Evolutionary conservation across 2,113 vertebrate genomes (phyloP).

Genomic region (Gobio gobio): DNA sequence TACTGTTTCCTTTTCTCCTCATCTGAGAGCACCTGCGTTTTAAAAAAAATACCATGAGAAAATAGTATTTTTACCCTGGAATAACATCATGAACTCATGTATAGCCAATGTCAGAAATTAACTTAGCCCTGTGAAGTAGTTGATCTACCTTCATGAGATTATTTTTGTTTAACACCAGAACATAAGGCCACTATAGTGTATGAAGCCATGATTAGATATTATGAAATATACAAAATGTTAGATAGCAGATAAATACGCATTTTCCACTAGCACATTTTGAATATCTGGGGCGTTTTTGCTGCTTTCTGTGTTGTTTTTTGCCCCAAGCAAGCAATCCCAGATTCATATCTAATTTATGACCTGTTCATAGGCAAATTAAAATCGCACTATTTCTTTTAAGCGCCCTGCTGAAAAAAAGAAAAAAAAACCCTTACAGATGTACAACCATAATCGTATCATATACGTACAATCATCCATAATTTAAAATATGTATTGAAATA

Average conservation of each 20-base stretch:
- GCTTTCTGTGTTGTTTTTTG: not conserved
- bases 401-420: not conserved
- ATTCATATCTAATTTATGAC: not conserved
- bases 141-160: not conserved
- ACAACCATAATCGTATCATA: too few species aligned
- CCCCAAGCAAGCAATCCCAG: too few species aligned
- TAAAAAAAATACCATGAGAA: not conserved
- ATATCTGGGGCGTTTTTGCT: not conserved
- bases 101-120: not conserved
- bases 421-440: too few species aligned
- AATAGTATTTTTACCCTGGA: not conserved
- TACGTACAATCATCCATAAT: too few species aligned
- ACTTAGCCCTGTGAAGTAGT: not conserved
- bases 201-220: not conserved
- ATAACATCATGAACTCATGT: not conserved
- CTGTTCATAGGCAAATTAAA: not conserved
- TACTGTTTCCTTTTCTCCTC: constrained; percentile 98
- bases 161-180: not conserved
- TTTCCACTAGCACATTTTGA: not conserved
- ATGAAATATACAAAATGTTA: not conserved
- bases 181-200: not conserved
- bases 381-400: not conserved
- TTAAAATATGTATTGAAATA: not conserved
- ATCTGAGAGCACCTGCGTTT: constrained; percentile 89
- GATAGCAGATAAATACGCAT: not conserved